Evolutionary conservation across 2,113 vertebrate species (phyloP), one percentile per base, ranked within the genome.

Genomic region (Mobula birostris): DNA sequence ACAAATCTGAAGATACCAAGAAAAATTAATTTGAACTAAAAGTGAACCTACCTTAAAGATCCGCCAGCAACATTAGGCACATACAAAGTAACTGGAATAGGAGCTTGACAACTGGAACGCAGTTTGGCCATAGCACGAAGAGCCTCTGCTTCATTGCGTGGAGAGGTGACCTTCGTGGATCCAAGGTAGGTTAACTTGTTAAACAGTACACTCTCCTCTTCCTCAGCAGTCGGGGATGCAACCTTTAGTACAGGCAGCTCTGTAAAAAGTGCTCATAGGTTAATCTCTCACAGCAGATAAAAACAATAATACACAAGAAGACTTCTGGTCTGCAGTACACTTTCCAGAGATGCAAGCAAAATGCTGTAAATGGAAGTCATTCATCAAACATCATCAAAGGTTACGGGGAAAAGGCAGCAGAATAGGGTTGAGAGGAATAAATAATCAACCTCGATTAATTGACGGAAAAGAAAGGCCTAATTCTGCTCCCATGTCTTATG

Each of bases 121-220:
- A 99, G 96, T 82, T 96, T 97, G 94, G 97, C 96, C 98, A 99
- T 99, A 93, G 98, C 98, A 2, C 94, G 96, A 11, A 98, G 97
- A 29, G 99, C 99, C 95, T 99, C 98, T 0, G 95, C 95, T 95
- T 99, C 98, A 56, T 96, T 99, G 92, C 99, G 98, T 79, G 99
- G 99, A 24, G 98, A 98, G 95, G 98, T 98, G 95, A 99, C 98
- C 95, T 98, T 99, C 12, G 98, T 99, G 95, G 97, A 98, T 19
- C 99, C 99, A 95, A 99, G 96, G 1, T 99, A 99, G 2, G 97
- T 97, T 94, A 99, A 96, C 96, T 99, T 99, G 96, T 98, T 99
- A 96, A 99, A 99, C 95, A 98, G 96, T 61, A 99, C 99, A 0
- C 98, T 98, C 95, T 99, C 98, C 96, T 99, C 99, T 94, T 99